Conservation (phyloP, 2,888 invertebrate genomes). For the Odontomyia ornata region DNA sequence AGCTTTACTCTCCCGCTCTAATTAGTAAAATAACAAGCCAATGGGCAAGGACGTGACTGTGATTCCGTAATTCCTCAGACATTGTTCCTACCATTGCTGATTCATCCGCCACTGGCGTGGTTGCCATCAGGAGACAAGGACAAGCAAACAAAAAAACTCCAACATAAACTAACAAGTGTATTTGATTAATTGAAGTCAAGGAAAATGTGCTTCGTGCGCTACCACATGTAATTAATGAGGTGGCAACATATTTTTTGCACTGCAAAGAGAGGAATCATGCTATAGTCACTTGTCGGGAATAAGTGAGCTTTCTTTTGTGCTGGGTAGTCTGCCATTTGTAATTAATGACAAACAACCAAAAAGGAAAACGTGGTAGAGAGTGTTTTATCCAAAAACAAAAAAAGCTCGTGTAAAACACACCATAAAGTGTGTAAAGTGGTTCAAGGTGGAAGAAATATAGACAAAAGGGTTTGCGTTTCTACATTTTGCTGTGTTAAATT, state of each 20-base stretch:
- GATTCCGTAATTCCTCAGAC: constrained; percentile 1
- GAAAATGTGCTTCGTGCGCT: constrained; percentile 17
- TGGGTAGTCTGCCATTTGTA: neutral
- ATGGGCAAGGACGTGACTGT: constrained; percentile 22
- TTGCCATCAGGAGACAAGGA: constrained; percentile 14
- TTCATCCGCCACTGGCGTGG: neutral
- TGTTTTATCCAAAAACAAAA: constrained; percentile 10
- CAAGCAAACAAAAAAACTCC: neutral
- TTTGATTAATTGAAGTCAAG: constrained; percentile 38
- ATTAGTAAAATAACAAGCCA: constrained; percentile 34
- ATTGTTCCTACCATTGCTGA: too few relatives aligned
- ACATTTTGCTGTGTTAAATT: too few relatives aligned
- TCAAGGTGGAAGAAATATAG: too few relatives aligned
- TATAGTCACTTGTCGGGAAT: neutral
- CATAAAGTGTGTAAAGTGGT: neutral
- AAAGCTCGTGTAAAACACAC: neutral
- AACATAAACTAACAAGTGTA: constrained; percentile 34
- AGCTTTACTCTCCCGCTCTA: neutral
- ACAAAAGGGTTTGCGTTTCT: too few relatives aligned
- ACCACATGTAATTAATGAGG: constrained; percentile 44
- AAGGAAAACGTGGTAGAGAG: neutral
- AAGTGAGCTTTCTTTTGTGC: too few relatives aligned
- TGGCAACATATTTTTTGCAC: constrained; percentile 29
- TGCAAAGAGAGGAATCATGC: neutral
- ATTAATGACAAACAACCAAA: constrained; percentile 6